phyloP scores from a whole-genome alignment of 2,113 vertebrate species.

The Ochotona curzoniae region DNA sequence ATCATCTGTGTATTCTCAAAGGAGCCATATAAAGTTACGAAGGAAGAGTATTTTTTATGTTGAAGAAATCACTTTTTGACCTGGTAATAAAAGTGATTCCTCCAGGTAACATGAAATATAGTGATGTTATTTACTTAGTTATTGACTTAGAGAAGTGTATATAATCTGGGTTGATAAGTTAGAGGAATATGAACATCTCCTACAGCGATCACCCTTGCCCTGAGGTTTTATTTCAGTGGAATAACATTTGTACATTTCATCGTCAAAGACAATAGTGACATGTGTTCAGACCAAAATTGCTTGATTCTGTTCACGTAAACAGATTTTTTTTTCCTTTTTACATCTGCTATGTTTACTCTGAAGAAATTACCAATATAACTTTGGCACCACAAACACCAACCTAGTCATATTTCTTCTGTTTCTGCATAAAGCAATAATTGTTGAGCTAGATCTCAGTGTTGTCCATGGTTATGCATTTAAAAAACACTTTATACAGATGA shows the following conservation, averaged over 20 bases:
- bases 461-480: slow-evolving; percentile 42
- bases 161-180: background rate
- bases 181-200: background rate
- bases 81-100: background rate
- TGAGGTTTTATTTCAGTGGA: background rate
- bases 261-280: background rate
- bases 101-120: background rate
- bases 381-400: slow-evolving; percentile 27
- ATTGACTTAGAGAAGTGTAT: background rate
- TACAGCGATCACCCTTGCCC: background rate
- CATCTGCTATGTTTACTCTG: slow-evolving; percentile 52
- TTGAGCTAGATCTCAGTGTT: background rate
- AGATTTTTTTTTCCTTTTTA: background rate
- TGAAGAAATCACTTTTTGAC: background rate
- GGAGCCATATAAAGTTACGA: background rate
- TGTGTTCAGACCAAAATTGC: slow-evolving; percentile 18
- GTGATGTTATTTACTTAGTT: background rate
- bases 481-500: slow-evolving; percentile 33
- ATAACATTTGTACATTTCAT: background rate
- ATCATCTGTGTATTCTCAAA: background rate
- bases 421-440: background rate
- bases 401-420: background rate
- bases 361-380: slow-evolving; percentile 55
- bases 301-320: slow-evolving; percentile 43
- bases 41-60: background rate